These are phyloP conservation scores for Aphaenogaster rudis DNA, from an alignment of 1,140 invertebrate genomes.

Conservation along the genomic window DNA sequence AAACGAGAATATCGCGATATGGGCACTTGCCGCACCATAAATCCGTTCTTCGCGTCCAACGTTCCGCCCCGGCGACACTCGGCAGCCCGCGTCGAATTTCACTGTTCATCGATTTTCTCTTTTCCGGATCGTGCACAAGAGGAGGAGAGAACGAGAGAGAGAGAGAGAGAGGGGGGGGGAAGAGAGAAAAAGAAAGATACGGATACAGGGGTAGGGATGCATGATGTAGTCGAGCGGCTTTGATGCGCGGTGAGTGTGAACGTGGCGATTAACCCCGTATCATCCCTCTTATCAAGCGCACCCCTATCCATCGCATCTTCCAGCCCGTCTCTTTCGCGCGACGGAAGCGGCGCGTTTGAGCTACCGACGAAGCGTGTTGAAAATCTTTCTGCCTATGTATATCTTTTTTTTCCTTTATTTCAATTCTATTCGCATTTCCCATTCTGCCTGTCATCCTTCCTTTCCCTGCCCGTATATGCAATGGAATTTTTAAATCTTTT, in stretches of 20 bases:
- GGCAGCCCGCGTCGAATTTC: constrained; percentile 36
- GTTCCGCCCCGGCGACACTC: constrained; percentile 26
- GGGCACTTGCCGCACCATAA: constrained; percentile 31
- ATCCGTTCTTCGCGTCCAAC: constrained; percentile 13
- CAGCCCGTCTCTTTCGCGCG: constrained; percentile 37
- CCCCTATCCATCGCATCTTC: constrained; percentile 72
- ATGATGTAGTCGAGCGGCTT: constrained; percentile 71
- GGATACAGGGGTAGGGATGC: not conserved
- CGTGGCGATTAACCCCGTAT: constrained; percentile 81
- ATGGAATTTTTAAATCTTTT: constrained; percentile 17
- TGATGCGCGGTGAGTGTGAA: constrained; percentile 80
- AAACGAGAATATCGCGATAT: constrained; percentile 32
- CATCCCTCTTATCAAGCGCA: constrained; percentile 73
- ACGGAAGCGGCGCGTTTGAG: constrained; percentile 21
- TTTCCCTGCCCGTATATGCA: not conserved
- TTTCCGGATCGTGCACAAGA: constrained; percentile 40
- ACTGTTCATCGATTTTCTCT: constrained; percentile 50
- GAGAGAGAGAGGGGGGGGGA: not conserved
- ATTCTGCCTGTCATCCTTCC: constrained; percentile 7
- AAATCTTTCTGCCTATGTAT: constrained; percentile 10
- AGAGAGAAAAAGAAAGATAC: constrained; percentile 3
- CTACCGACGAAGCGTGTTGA: constrained; percentile 2
- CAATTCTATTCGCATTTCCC: not conserved
- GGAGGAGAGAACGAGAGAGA: not conserved
- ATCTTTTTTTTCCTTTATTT: constrained; percentile 36